phyloP scores from a whole-genome alignment of 2,888 invertebrate species.

The Myopa testacea region DNA sequence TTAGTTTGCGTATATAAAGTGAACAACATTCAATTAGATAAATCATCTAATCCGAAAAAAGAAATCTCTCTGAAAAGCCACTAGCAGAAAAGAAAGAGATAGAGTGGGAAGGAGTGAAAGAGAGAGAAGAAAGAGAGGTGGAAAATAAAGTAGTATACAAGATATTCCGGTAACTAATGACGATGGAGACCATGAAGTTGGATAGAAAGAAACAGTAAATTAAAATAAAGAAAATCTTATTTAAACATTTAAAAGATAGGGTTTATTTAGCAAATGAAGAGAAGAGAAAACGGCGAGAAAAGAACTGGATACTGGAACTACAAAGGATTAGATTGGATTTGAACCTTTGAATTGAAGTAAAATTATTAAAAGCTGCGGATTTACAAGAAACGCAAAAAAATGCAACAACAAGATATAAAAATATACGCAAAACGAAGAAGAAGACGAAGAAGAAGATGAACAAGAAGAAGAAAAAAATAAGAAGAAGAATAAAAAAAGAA shows the following conservation, averaged over 20 bases:
- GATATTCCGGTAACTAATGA: too few relatives aligned
- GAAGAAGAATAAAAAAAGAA: background rate
- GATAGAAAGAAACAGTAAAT: background rate
- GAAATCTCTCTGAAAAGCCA: too few relatives aligned
- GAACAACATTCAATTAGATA: too few relatives aligned
- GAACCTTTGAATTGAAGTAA: background rate
- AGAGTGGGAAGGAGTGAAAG: too few relatives aligned
- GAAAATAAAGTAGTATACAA: too few relatives aligned
- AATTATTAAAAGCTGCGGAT: background rate
- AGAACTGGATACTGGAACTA: too few relatives aligned
- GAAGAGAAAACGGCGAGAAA: background rate
- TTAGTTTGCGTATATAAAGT: too few relatives aligned
- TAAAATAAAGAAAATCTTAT: background rate
- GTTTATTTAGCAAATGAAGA: background rate
- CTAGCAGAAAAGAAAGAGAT: too few relatives aligned
- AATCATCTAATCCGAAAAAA: too few relatives aligned
- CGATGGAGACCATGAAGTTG: background rate
- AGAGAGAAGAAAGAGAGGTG: too few relatives aligned
- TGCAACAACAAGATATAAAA: background rate
- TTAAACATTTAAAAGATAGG: background rate
- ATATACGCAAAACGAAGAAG: background rate
- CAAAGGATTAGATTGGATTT: too few relatives aligned
- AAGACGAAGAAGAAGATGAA: background rate
- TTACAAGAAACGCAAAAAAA: background rate
- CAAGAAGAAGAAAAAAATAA: background rate